These are phyloP conservation scores for Eristalis pertinax DNA, from an alignment of 2,888 invertebrate genomes.

Conservation along the genomic window DNA sequence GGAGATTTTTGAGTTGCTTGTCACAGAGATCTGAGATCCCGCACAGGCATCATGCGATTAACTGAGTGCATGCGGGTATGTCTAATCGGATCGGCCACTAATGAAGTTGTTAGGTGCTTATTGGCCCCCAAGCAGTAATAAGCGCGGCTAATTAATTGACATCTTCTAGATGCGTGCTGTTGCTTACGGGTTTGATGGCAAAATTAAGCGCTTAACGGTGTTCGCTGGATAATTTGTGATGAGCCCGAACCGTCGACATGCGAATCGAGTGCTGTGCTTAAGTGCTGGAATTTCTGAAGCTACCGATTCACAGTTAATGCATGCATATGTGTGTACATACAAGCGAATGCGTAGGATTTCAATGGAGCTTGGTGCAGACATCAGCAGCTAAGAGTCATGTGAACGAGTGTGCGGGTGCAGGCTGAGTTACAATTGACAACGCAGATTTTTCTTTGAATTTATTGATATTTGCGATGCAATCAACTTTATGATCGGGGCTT, in stretches of 20 bases:
- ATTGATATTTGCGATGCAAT: neutral
- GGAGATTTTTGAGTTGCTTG: conserved; percentile 45
- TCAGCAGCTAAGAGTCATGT: no score
- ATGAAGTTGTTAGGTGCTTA: conserved; percentile 61
- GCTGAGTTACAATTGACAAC: neutral
- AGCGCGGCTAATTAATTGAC: conserved; percentile 54
- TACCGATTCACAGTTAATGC: neutral
- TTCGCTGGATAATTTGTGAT: conserved; percentile 38
- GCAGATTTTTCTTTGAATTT: neutral
- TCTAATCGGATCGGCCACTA: conserved; percentile 49
- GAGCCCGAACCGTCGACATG: conserved; percentile 9
- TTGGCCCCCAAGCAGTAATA: conserved; percentile 33
- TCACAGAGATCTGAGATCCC: conserved; percentile 48
- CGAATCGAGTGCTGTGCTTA: neutral
- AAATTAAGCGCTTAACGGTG: conserved; percentile 44
- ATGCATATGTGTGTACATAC: neutral
- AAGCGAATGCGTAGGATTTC: neutral
- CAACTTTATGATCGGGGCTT: neutral
- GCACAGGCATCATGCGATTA: conserved; percentile 41
- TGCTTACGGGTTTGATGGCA: conserved; percentile 14
- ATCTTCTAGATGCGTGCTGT: conserved; percentile 46
- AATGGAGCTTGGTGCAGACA: neutral
- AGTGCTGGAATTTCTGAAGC: neutral
- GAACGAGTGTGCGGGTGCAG: neutral
- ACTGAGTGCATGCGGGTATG: conserved; percentile 55